Base-by-base conservation (phyloP, 2,888 invertebrate species). In the Hymenopus coronatus region DNA sequence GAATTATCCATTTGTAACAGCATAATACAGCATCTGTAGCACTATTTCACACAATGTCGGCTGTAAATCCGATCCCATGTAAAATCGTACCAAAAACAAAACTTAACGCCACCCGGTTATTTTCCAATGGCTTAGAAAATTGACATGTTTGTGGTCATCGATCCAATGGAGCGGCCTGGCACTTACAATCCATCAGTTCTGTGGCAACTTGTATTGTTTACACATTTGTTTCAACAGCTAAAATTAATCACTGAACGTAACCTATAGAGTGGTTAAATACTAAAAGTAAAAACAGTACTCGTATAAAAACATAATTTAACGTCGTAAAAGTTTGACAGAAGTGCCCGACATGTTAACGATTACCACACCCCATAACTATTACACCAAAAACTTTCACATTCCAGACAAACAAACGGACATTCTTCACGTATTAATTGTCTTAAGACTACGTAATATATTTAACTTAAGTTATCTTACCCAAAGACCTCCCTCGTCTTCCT, bases 91-190 rank as follows among this genome's bases (percentile, higher is more conserved):
- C 25, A 70, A 70, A 70, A 70, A 20, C 25, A 8, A 20, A 70
- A 70, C 54, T 70, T 70, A 20, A 25, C 54, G 54, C 54, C 6
- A 70, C 54, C 54, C 54, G 54, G 54, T 70, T 70, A 70, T 70
- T 70, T 70, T 70, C 54, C 54, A 70, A 70, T 70, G 54, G 54
- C 54, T 70, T 70, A 70, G 54, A 70, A 70, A 70, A 70, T 70
- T 70, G 54, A 70, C 46, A 85, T 85, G 85, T n/a, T 85, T 85
- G 46, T 30, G 85, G 85, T 85, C 85, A 85, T 85, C 85, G 85
- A 85, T 85, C 85, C 54, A 70, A 70, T 25, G 54, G 25, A 70
- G 54, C 54, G 54, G 54, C 54, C 54, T 70, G 54, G 54, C 54
- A 70, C 20, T 70, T 70, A 70, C 54, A 70, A 70, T 70, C 54